These are phyloP conservation scores for Dermatemys mawii DNA, from an alignment of 2,113 vertebrate species.

Conservation along the genomic window DNA sequence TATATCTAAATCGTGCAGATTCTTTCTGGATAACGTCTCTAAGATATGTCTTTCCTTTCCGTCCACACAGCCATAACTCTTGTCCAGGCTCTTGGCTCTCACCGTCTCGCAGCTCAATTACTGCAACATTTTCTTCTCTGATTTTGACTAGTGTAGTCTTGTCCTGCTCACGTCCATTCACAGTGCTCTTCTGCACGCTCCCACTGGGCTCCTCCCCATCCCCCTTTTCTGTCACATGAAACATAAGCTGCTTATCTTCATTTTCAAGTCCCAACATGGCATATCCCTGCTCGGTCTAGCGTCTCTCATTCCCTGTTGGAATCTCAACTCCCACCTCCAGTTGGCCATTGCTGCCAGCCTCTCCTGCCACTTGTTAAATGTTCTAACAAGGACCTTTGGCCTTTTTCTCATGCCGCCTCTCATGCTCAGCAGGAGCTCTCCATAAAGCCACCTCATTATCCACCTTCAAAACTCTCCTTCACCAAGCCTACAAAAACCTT, in stretches of 20 bases:
- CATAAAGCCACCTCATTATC: background rate
- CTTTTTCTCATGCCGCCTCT: background rate
- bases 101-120: too few species aligned
- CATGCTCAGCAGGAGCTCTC: background rate
- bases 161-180: background rate
- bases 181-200: background rate
- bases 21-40: fast-evolving
- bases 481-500: background rate
- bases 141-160: background rate
- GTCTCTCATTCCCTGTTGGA: background rate
- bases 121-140: background rate
- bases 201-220: background rate
- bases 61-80: background rate
- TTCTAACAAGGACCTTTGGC: background rate
- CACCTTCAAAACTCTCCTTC: background rate
- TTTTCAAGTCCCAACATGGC: background rate
- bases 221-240: background rate
- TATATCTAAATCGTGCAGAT: background rate
- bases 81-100: too few species aligned
- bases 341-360: background rate
- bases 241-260: background rate
- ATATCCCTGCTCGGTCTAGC: background rate
- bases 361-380: background rate
- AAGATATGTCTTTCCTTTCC: fast-evolving
- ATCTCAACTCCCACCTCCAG: background rate